A percentile compares a stretch with the other conserved stretches of the same genome.
Evolutionary conservation across 2,113 vertebrate genomes (phyloP).

Genomic region (Brevimyrus niger): DNA sequence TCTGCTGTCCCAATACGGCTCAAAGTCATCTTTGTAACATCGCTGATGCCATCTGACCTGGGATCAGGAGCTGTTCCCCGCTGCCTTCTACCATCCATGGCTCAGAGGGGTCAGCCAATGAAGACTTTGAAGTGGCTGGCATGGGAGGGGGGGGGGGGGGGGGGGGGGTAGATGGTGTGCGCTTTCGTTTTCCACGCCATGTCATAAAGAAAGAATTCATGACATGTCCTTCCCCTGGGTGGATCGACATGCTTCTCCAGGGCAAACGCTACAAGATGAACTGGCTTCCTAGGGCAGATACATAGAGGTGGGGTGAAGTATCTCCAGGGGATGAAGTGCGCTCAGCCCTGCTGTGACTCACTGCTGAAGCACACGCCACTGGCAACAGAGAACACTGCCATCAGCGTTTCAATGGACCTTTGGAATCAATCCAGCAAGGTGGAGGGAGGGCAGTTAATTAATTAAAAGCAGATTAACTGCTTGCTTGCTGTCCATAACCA

Average conservation of each 20-base stretch:
- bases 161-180: too few species aligned
- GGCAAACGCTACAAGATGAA: background rate
- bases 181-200: background rate
- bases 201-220: constrained; percentile 22
- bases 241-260: background rate
- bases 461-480: constrained; percentile 4
- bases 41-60: constrained; percentile 53
- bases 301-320: background rate
- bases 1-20: constrained; percentile 8
- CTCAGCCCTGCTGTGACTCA: constrained; percentile 12
- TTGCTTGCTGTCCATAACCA: background rate
- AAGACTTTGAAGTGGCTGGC: constrained; percentile 29
- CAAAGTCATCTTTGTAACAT: constrained; percentile 52
- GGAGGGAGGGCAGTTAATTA: background rate
- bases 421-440: background rate
- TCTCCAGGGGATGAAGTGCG: background rate
- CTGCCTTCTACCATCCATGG: constrained; percentile 29
- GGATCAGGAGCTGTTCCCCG: constrained; percentile 49
- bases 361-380: background rate
- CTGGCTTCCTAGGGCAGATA: background rate
- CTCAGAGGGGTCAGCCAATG: constrained; percentile 54
- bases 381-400: background rate
- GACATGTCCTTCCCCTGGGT: background rate
- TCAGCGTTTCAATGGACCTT: background rate
- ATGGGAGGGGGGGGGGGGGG: background rate